A percentile compares a stretch with the other conserved stretches of the same genome.
These are phyloP conservation scores for Drosophila ficusphila DNA, from an alignment of 1,140 invertebrate species.

Conservation along the genomic window DNA sequence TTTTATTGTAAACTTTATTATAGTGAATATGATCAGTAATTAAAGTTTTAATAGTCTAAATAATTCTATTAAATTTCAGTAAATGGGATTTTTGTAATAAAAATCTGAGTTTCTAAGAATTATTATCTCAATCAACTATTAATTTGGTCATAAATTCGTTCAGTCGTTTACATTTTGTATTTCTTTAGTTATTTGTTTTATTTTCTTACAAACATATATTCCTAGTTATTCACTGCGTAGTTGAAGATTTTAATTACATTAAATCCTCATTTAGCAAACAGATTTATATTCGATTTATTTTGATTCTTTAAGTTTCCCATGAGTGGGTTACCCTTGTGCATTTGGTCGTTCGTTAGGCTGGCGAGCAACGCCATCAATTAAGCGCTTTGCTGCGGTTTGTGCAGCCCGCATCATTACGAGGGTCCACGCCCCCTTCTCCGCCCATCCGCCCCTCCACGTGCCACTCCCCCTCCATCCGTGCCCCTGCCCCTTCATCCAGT, in stretches of 20 bases:
- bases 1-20: no score
- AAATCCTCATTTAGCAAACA: neutral
- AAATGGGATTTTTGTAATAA: no score
- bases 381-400: conserved; percentile 37
- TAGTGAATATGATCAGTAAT: no score
- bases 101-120: no score
- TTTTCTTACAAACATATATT: neutral
- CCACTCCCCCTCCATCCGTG: conserved; percentile 1
- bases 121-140: no score
- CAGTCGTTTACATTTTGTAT: no score
- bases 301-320: neutral
- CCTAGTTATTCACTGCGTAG: neutral
- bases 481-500: neutral
- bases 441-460: conserved; percentile 19
- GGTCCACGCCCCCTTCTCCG: conserved; percentile 24
- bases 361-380: conserved; percentile 56
- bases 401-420: conserved; percentile 58
- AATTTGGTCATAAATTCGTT: no score
- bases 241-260: neutral
- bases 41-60: no score
- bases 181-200: no score
- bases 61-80: no score
- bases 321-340: conserved; percentile 44
- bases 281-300: conserved; percentile 16
- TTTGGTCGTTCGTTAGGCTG: conserved; percentile 28